phyloP scores from a whole-genome alignment of 2,888 invertebrate species.

The Abrostola tripartita region DNA sequence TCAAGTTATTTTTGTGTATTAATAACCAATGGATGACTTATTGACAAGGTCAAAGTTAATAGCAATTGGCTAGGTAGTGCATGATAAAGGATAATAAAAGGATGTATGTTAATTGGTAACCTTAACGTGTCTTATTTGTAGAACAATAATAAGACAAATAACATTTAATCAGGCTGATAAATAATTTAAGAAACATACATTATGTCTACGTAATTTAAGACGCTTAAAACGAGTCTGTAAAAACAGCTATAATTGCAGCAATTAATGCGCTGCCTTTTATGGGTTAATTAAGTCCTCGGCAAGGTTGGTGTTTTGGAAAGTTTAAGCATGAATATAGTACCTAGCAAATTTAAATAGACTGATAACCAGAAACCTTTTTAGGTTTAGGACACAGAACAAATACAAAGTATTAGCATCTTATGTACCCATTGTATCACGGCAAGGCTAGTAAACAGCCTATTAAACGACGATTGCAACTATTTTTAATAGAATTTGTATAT shows the following conservation, averaged over 20 bases:
- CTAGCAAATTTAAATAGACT: not conserved
- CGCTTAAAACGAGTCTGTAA: not conserved
- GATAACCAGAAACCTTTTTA: not conserved
- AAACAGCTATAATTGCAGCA: not conserved
- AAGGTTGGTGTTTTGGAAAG: conserved; percentile 8
- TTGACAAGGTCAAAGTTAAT: no score
- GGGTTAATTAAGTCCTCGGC: conserved; percentile 4
- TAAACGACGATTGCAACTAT: no score
- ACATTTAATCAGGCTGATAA: not conserved
- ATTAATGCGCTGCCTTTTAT: conserved; percentile 1
- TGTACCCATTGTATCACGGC: no score
- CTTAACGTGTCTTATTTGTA: no score
- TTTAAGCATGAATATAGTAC: not conserved
- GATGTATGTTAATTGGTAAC: no score
- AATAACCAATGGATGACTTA: no score
- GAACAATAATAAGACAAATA: no score
- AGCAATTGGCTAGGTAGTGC: no score
- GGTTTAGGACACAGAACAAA: not conserved
- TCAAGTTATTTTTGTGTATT: not conserved
- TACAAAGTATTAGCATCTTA: no score
- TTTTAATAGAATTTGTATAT: no score
- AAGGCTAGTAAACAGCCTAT: no score
- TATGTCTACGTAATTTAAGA: not conserved
- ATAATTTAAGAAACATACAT: not conserved
- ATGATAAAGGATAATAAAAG: no score